Conservation (phyloP, 1,140 invertebrate species). For the Temnothorax longispinosus region DNA sequence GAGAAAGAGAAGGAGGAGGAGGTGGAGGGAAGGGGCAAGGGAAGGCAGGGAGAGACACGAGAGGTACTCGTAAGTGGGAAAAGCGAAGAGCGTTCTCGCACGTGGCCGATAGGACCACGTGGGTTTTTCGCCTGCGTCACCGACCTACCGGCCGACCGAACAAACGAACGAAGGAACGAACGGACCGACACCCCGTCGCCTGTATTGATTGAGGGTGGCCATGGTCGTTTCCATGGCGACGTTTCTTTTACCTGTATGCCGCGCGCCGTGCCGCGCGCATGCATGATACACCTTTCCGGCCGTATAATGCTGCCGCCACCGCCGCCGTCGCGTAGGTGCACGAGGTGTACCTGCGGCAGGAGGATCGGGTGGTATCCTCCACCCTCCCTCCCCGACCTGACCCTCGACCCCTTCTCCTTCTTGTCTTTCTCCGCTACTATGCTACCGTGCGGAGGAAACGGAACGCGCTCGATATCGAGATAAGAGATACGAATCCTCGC, state of each 20-base stretch:
- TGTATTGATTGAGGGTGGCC: slow-evolving; percentile 82
- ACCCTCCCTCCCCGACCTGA: not conserved
- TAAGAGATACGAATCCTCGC: slow-evolving; percentile 16
- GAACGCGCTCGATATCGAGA: slow-evolving; percentile 44
- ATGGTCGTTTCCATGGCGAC: slow-evolving; percentile 82
- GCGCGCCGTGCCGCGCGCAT: slow-evolving; percentile 53
- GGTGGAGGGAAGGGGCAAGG: no score
- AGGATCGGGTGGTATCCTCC: slow-evolving; percentile 18
- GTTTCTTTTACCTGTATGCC: slow-evolving; percentile 80
- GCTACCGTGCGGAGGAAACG: slow-evolving; percentile 33
- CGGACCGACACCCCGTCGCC: slow-evolving; percentile 75
- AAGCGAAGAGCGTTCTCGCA: slow-evolving; percentile 56
- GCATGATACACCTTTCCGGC: slow-evolving; percentile 62
- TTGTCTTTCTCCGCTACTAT: not conserved
- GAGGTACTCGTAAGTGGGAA: slow-evolving; percentile 7
- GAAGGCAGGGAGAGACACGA: not conserved
- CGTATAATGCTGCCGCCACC: slow-evolving; percentile 24
- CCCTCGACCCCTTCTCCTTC: not conserved
- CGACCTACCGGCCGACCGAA: slow-evolving; percentile 67
- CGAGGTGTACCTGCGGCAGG: slow-evolving; percentile 11
- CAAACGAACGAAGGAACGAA: slow-evolving; percentile 27
- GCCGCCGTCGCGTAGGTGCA: slow-evolving; percentile 30
- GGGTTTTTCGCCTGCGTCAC: slow-evolving; percentile 78
- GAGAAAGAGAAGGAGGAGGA: not conserved
- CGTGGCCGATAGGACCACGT: slow-evolving; percentile 80